These are phyloP conservation scores for Nothobranchius furzeri DNA, from an alignment of 2,113 vertebrate genomes.

Conservation along the genomic window DNA sequence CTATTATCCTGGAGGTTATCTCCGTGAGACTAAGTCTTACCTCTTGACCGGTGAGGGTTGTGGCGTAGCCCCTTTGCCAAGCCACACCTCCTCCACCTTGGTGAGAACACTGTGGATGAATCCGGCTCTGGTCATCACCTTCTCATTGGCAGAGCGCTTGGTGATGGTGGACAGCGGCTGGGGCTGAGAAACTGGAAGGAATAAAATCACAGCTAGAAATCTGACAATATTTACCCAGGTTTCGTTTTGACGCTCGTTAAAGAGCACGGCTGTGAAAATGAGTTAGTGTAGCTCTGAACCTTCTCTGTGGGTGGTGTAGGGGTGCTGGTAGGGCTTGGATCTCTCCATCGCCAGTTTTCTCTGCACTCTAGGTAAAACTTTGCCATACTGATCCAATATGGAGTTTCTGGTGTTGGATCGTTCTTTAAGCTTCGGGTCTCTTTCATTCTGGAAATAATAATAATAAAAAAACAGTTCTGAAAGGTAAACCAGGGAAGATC, in stretches of 20 bases:
- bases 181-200: slow-evolving; percentile 83
- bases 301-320: slow-evolving; percentile 81
- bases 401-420: slow-evolving; percentile 88
- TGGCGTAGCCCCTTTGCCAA: slow-evolving; percentile 73
- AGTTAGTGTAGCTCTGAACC: slow-evolving; percentile 64
- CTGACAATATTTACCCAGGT: not conserved
- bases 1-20: not conserved
- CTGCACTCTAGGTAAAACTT: slow-evolving; percentile 90
- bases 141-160: slow-evolving; percentile 80
- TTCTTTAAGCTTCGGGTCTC: slow-evolving; percentile 86
- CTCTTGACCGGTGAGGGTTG: slow-evolving; percentile 67
- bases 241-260: not conserved
- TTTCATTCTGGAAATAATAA: slow-evolving; percentile 79
- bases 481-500: not conserved
- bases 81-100: slow-evolving; percentile 91
- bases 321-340: slow-evolving; percentile 86
- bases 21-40: slow-evolving; percentile 63
- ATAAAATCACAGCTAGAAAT: not conserved
- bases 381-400: slow-evolving; percentile 88
- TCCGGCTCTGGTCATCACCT: slow-evolving; percentile 85
- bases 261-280: not conserved
- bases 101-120: slow-evolving; percentile 89
- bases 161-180: slow-evolving; percentile 89
- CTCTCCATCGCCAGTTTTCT: slow-evolving; percentile 88
- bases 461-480: slow-evolving; percentile 3